Percentiles rank a stretch among this genome's conserved stretches.
phyloP scores from a whole-genome alignment of 2,888 invertebrate genomes.

The Amblyjoppa proteus region DNA sequence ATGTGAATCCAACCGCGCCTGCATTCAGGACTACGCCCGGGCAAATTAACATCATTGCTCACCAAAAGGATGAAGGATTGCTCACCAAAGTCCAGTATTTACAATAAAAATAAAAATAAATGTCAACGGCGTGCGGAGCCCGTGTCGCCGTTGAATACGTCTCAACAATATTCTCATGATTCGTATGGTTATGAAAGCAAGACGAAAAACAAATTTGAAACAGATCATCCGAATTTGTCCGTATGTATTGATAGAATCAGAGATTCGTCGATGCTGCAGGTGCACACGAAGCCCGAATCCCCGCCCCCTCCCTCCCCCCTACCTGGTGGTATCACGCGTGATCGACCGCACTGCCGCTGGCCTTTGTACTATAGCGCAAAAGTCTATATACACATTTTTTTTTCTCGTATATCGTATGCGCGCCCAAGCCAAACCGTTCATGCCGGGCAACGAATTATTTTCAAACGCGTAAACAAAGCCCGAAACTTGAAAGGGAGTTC shows the following conservation, averaged over 20 bases:
- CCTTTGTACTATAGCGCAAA: slow-evolving; percentile 29
- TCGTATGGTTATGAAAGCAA: background rate
- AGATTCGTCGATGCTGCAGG: slow-evolving; percentile 7
- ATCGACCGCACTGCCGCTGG: slow-evolving; percentile 35
- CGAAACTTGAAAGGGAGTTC: slow-evolving; percentile 80
- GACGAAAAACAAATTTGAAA: slow-evolving; percentile 10
- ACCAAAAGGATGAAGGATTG: no score
- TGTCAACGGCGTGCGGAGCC: background rate
- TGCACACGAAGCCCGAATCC: background rate
- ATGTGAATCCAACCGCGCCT: no score
- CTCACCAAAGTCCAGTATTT: no score
- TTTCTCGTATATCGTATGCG: slow-evolving; percentile 31
- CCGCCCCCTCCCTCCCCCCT: background rate
- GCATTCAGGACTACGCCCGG: no score
- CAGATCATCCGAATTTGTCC: slow-evolving; percentile 2
- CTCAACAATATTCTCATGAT: background rate
- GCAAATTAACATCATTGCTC: no score
- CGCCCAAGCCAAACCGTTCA: slow-evolving; percentile 41
- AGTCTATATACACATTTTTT: slow-evolving; percentile 14
- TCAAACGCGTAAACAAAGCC: slow-evolving; percentile 82
- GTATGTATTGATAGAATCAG: slow-evolving; percentile 13
- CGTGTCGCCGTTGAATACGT: background rate
- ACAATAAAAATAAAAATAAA: no score
- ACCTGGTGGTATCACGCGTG: slow-evolving; percentile 15
- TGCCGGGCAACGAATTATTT: slow-evolving; percentile 77